Base-by-base conservation (phyloP, 2,888 invertebrate species). In the Kuschelorhynchus macadamiae region DNA sequence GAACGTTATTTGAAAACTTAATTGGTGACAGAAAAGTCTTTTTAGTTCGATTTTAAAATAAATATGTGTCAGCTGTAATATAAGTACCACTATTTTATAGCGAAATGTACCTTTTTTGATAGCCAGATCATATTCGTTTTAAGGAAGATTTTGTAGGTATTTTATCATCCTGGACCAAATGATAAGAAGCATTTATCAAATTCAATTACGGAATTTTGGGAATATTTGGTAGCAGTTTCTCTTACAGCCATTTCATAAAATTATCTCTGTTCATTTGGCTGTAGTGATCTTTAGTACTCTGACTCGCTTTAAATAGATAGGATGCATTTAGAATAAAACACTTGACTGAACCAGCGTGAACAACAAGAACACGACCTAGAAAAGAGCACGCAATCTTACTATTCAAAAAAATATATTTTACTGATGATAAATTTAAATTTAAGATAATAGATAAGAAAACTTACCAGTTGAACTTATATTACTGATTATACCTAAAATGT, bases 201-300 rank as follows among this genome's bases (percentile, higher is more conserved):
- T 2, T 7, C 36, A n/a, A 60, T 60, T 16, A 64, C 64, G 9
- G 32, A 30, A 17, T 60, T 60, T 7, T 30, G 2, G 20, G 21
- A 14, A 63, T 44, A 21, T 62, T 62, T 8, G 42, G 55, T 3
- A 64, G 36, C 3, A 64, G 18, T 12, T 42, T 30, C 33, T 64
- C 64, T 21, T 44, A 11, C 32, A 69, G 20, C 69, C 64, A 69
- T 30, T 65, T 59, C 33, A n/a, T 50, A 12, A 49, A 67, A 50
- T 67, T 56, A 17, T 49, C 16, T 9, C 11, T 46, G 7, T 60
- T 69, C 59, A 69, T 59, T 52, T 36, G 36, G 2, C 36, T 11
- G 36, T 36, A n/a, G 12, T 36, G 11, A 12, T 36, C 36, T 3
- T 11, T 11, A 36, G 36, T 7, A 36, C n/a, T 3, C 11, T 12